phyloP scores from a whole-genome alignment of 2,113 vertebrate genomes.

The Aphyosemion australe region DNA sequence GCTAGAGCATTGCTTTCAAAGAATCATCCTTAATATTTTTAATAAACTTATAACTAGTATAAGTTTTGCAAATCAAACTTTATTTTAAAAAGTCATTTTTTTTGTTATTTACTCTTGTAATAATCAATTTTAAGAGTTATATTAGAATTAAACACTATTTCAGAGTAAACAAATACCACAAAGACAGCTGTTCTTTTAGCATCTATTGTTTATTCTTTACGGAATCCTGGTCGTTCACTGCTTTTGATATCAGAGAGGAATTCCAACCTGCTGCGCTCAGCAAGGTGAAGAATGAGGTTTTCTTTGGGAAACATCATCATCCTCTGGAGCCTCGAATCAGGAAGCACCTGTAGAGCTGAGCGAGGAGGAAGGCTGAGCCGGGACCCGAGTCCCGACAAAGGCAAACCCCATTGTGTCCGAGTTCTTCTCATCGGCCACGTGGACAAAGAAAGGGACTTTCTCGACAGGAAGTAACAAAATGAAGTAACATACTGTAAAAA shows the following conservation, averaged over 20 bases:
- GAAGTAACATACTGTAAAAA: slow-evolving; percentile 40
- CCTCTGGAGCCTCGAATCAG: slow-evolving; percentile 63
- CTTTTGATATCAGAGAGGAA: slow-evolving; percentile 9
- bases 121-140: too few species aligned
- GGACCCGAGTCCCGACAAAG: slow-evolving; percentile 15
- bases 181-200: neutral
- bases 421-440: slow-evolving; percentile 66
- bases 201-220: neutral
- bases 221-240: neutral
- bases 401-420: slow-evolving; percentile 63
- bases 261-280: slow-evolving; percentile 31
- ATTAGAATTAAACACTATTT: too few species aligned
- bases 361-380: slow-evolving; percentile 16
- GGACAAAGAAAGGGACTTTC: slow-evolving; percentile 62
- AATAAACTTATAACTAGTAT: too few species aligned
- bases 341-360: slow-evolving; percentile 72
- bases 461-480: slow-evolving; percentile 64
- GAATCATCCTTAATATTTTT: too few species aligned
- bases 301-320: slow-evolving; percentile 56
- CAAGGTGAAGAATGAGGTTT: slow-evolving; percentile 46
- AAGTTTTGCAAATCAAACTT: too few species aligned
- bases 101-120: too few species aligned
- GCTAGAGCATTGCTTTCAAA: too few species aligned
- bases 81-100: too few species aligned
- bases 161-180: too few species aligned